These are phyloP conservation scores for Hypotaenidia okinawae DNA, from an alignment of 2,797 vertebrate genomes.

Conservation along the genomic window DNA sequence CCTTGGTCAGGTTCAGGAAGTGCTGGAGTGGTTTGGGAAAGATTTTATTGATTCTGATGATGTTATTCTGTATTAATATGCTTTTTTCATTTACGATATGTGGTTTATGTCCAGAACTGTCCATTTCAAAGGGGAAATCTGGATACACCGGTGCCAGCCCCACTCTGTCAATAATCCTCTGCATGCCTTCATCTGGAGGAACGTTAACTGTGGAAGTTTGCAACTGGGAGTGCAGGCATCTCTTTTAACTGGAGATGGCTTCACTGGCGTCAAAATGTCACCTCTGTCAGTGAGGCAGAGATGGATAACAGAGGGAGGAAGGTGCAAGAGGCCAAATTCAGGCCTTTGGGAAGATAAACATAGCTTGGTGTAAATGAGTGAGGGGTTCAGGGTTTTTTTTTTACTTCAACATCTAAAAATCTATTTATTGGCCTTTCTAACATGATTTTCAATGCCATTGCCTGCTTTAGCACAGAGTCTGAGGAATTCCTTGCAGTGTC, in stretches of 20 bases:
- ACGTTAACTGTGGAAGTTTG: neutral
- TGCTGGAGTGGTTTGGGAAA: neutral
- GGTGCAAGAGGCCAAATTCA: neutral
- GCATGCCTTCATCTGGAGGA: neutral
- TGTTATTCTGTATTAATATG: neutral
- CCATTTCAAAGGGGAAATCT: neutral
- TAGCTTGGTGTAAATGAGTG: neutral
- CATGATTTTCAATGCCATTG: neutral
- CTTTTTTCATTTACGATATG: neutral
- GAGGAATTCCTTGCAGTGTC: neutral
- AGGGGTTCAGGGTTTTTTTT: neutral
- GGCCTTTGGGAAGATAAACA: neutral
- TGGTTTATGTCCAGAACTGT: neutral
- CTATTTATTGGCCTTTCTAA: neutral
- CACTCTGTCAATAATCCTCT: neutral
- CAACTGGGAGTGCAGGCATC: neutral
- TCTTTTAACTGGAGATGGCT: neutral
- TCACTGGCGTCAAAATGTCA: neutral
- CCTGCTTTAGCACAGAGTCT: neutral
- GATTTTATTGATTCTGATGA: neutral
- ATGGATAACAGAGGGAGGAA: neutral
- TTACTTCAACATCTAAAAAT: neutral
- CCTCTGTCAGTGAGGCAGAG: neutral
- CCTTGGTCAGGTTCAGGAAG: neutral
- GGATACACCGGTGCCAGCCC: neutral